Base-by-base conservation (phyloP, 2,113 vertebrate genomes). In the Callocephalon fimbriatum region DNA sequence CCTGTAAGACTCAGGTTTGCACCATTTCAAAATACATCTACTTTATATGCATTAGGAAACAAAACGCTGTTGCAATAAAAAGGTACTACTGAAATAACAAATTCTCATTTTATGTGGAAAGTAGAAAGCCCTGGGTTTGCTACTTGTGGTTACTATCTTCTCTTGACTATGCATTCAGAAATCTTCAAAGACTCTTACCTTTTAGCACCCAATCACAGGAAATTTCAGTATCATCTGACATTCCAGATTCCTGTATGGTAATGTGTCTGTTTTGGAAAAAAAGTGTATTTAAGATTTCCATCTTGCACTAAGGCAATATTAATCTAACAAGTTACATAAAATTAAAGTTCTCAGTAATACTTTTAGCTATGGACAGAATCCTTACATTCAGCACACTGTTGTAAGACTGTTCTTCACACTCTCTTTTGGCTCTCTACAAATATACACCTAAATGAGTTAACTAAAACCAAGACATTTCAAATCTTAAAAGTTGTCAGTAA, bases 131-230 rank as follows among this genome's bases (percentile, higher is more conserved):
- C 17, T 42, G 7, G 17, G 40, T 90, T 90, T 82, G 25, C 13
- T 53, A 65, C 17, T 75, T 15, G 44, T 32, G 6, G 12, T 68
- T 76, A 70, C 29, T 44, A 63, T 74, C 25, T 68, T 63, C n/a
- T 93, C 80, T 66, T 48, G 48, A 83, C n/a, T 19, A 44, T 0
- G 3, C 16, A 82, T 47, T 47, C n/a, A 78, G 42, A 88, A 97
- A 92, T 70, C 85, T 71, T 37, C 37, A 63, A 37, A 37, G 20
- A 59, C 32, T 59, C 95, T 98, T 98, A 98, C 98, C 98, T 98
- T 95, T 86, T 56, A 94, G 66, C 23, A 93, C 6, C 61, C 94
- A 88, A 90, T 61, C 65, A 86, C 40, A 66, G 25, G 67, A 40
- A 47, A 76, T 90, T 95, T 74, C 89, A 54, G 90, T 35, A 86